Conservation (phyloP, 2,113 vertebrate species). For the Brachypodius melanocephalos region DNA sequence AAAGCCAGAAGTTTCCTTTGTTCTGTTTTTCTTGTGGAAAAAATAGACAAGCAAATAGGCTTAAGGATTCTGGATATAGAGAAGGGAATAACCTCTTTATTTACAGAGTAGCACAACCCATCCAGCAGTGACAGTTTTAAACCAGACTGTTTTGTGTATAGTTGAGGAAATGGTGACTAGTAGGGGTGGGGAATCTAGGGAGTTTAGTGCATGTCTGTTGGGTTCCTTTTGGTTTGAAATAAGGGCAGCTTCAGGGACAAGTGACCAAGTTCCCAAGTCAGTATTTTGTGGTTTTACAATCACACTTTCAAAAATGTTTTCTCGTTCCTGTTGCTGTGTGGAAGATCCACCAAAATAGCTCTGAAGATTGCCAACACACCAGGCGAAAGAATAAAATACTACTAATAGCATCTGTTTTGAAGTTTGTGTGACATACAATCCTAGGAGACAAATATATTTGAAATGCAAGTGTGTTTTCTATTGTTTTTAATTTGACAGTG, state of each 20-base stretch:
- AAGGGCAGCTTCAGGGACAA: background rate
- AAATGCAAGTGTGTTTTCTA: background rate
- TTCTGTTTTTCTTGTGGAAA: background rate
- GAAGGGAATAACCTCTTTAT: background rate
- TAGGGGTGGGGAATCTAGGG: background rate
- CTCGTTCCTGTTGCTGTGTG: slow-evolving; percentile 27
- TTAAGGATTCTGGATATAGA: background rate
- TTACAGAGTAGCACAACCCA: background rate
- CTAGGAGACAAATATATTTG: background rate
- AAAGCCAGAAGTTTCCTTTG: background rate
- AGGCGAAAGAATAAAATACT: background rate
- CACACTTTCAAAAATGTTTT: slow-evolving; percentile 58
- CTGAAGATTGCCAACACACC: background rate
- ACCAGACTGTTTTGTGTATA: background rate
- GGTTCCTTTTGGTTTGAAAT: slow-evolving; percentile 19
- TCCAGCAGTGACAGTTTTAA: background rate
- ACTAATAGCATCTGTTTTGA: slow-evolving; percentile 9
- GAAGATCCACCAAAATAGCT: slow-evolving; percentile 47
- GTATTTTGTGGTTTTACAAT: slow-evolving; percentile 56
- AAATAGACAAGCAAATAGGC: background rate
- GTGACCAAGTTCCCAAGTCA: slow-evolving; percentile 2
- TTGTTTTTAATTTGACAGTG: slow-evolving; percentile 1
- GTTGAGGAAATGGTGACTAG: background rate
- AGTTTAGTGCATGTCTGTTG: background rate
- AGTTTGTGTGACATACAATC: background rate